These are phyloP conservation scores for Tangachromis dhanisi DNA, from an alignment of 2,113 vertebrate genomes.

Conservation along the genomic window DNA sequence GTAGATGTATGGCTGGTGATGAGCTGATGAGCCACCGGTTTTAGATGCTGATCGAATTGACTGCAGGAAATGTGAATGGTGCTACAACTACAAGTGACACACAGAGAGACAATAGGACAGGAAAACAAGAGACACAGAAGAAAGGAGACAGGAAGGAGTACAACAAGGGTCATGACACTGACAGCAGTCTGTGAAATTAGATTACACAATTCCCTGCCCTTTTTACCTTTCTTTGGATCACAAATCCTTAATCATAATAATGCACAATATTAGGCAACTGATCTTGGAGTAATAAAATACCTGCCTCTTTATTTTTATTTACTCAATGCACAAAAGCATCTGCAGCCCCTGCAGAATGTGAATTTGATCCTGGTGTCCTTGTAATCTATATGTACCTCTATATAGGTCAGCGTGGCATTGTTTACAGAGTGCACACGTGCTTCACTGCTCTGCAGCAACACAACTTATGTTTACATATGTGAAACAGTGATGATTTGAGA, in stretches of 20 bases:
- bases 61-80: background rate
- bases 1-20: background rate
- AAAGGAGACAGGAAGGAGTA: background rate
- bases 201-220: background rate
- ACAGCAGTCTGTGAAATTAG: background rate
- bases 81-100: background rate
- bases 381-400: conserved; percentile 36
- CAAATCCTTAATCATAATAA: background rate
- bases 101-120: background rate
- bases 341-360: background rate
- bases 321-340: background rate
- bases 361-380: conserved; percentile 29
- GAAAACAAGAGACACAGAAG: background rate
- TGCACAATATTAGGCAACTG: background rate
- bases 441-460: background rate
- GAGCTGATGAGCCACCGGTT: background rate
- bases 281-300: background rate
- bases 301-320: background rate
- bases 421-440: background rate
- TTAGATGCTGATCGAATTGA: background rate
- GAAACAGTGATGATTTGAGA: background rate
- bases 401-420: conserved; percentile 28
- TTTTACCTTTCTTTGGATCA: background rate
- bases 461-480: background rate
- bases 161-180: background rate